Conservation (phyloP, 2,888 invertebrate species). For the Drosophila aldrichi region DNA sequence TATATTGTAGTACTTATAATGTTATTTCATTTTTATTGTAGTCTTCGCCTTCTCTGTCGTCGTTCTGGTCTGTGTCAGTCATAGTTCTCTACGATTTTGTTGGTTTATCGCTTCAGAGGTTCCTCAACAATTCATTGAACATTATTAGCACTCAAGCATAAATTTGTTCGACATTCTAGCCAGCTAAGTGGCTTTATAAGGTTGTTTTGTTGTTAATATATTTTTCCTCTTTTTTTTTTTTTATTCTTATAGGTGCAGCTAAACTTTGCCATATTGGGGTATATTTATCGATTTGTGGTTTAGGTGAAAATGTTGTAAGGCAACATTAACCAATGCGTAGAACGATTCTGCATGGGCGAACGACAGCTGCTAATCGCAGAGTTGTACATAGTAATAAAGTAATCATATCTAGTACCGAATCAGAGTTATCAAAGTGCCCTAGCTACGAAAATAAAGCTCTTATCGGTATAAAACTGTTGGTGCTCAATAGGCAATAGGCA, state of each 20-base stretch:
- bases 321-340: slow-evolving; percentile 19
- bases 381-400: neutral
- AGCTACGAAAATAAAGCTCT: neutral
- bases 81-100: slow-evolving; percentile 58
- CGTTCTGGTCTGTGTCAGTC: slow-evolving; percentile 42
- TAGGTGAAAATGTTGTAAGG: slow-evolving; percentile 42
- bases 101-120: slow-evolving; percentile 70
- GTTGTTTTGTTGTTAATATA: slow-evolving; percentile 7
- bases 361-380: slow-evolving; percentile 1
- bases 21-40: slow-evolving; percentile 75
- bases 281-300: slow-evolving; percentile 47
- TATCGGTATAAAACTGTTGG: neutral
- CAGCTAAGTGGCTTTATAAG: slow-evolving; percentile 50
- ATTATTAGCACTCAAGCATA: slow-evolving; percentile 80
- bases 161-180: slow-evolving; percentile 57
- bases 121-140: slow-evolving; percentile 74
- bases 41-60: slow-evolving; percentile 27
- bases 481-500: slow-evolving; percentile 2
- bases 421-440: neutral
- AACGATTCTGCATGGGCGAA: neutral
- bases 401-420: slow-evolving; percentile 11
- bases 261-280: slow-evolving; percentile 9
- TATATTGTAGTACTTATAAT: slow-evolving; percentile 60
- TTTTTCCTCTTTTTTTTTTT: neutral
- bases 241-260: slow-evolving; percentile 39